Evolutionary conservation across 2,888 invertebrate genomes (phyloP), one percentile per base, ranked within the genome.

Genomic region (Synergus japonicus): DNA sequence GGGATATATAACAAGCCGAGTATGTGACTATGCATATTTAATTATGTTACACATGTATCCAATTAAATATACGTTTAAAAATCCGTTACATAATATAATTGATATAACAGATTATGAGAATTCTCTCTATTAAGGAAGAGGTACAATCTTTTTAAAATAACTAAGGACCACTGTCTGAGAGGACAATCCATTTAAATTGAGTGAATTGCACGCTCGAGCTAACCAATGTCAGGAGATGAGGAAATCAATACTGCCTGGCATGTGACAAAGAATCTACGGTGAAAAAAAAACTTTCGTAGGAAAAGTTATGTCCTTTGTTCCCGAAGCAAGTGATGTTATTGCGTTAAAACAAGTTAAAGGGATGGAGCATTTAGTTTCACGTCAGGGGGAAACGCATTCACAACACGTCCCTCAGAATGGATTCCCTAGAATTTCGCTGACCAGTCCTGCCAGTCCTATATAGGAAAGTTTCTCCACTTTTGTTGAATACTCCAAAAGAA

Each of bases 161-260:
- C n/a, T 41, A 54, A 73, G 54, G 37, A 37, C 73, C 49, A 49
- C 54, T 58, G 73, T 73, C 54, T 58, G 54, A 49, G 49, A 37
- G 54, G 54, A 73, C 54, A 73, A 58, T 73, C 37, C 18, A 54
- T 73, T 73, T 73, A 73, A 73, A 73, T 73, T 73, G 54, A 54
- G 73, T 73, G 73, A 58, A 73, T 49, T 73, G 73, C 73, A 73
- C 41, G 37, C 73, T 58, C 54, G 73, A 73, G 73, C 18, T 41
- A 73, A n/a, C 54, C 73, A 73, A 58, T 73, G 73, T 73, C 73
- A 73, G 73, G 41, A 73, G 73, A 54, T 73, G 73, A 73, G 73
- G 54, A 73, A 73, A 73, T 73, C 73, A 73, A 73, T 73, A 73
- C 63, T 29, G 73, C 46, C 69, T 73, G 73, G 37, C 54, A 49